These are phyloP conservation scores for Trichonephila clavipes DNA, from an alignment of 1,140 invertebrate genomes.

Conservation along the genomic window DNA sequence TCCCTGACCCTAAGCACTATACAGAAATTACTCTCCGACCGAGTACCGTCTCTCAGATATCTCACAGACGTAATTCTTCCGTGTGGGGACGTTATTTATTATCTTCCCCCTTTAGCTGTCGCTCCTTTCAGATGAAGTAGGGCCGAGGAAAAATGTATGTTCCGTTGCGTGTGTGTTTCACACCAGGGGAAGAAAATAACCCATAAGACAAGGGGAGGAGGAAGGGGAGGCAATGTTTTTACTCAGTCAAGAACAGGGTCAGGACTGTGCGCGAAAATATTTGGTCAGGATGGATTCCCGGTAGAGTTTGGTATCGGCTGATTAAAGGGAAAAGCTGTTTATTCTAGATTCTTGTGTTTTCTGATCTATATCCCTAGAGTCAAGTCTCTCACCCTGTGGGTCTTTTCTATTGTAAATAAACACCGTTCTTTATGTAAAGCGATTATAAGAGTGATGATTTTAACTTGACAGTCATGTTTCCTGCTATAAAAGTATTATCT, in stretches of 20 bases:
- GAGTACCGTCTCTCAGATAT: neutral
- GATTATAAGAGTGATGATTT: too few relatives aligned
- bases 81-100: constrained; percentile 37
- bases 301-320: constrained; percentile 7
- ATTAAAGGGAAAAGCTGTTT: constrained; percentile 21
- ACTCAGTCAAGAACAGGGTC: neutral
- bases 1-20: neutral
- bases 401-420: neutral
- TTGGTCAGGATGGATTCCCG: constrained; percentile 23
- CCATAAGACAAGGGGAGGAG: neutral
- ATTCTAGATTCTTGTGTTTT: constrained; percentile 2
- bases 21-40: constrained; percentile 3
- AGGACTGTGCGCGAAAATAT: constrained; percentile 8
- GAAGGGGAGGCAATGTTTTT: neutral
- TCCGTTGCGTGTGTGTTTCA: neutral
- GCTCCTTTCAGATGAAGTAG: neutral
- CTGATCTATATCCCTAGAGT: neutral
- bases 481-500: too few relatives aligned
- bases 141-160: neutral
- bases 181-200: constrained; percentile 22
- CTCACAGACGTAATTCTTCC: constrained; percentile 10
- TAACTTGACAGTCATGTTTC: too few relatives aligned
- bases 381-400: neutral
- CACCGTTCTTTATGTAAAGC: neutral
- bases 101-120: neutral